These are phyloP conservation scores for Myrmophylax atrothorax DNA, from an alignment of 2,113 vertebrate genomes.

Conservation along the genomic window DNA sequence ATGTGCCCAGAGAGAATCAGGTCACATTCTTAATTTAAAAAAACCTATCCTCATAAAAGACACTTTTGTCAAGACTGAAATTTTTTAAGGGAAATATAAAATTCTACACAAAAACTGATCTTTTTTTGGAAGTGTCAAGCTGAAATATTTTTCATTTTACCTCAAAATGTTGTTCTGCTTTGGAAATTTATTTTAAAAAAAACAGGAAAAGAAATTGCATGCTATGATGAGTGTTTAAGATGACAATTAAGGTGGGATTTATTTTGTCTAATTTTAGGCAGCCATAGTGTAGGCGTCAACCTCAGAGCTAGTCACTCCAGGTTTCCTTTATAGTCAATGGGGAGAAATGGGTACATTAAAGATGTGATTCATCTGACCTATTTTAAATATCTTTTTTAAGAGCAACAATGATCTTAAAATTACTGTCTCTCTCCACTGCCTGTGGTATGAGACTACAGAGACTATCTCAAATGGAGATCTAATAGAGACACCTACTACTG, in stretches of 20 bases:
- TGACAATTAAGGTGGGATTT: not conserved
- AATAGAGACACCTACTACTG: not conserved
- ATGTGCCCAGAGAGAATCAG: not conserved
- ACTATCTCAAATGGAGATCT: not conserved
- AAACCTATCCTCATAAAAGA: not conserved
- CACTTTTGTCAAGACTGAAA: not conserved
- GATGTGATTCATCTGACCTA: not conserved
- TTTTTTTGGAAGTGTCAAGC: not conserved
- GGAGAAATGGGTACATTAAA: not conserved
- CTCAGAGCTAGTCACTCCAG: not conserved
- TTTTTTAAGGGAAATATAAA: not conserved
- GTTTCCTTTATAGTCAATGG: not conserved
- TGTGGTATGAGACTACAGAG: not conserved
- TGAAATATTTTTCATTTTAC: not conserved
- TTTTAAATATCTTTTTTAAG: slow-evolving; percentile 9
- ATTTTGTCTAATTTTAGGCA: slow-evolving; percentile 14
- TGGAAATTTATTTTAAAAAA: not conserved
- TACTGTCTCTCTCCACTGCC: not conserved
- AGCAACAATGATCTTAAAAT: not conserved
- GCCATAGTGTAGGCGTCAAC: not conserved
- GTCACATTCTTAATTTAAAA: not conserved
- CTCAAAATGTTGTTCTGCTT: not conserved
- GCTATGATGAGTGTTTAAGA: not conserved
- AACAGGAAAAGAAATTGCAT: not conserved
- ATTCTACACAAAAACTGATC: not conserved